A percentile compares a stretch with the other conserved stretches of the same genome.
phyloP scores from a whole-genome alignment of 1,140 invertebrate species.

The Chionoecetes opilio region DNA sequence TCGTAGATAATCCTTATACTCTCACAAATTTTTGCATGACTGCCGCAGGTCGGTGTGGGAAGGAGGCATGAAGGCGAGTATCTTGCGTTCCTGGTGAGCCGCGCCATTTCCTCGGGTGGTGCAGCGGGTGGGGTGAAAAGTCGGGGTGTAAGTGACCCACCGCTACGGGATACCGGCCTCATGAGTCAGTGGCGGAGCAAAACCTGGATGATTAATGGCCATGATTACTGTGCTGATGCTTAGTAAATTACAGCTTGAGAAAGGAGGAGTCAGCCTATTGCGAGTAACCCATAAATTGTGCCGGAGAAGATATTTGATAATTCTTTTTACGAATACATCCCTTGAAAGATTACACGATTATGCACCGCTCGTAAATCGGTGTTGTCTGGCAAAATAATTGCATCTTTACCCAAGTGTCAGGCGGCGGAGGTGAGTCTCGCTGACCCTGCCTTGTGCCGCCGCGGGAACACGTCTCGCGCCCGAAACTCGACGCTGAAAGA shows the following conservation, averaged over 20 bases:
- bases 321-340: conserved; percentile 70
- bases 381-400: conserved; percentile 69
- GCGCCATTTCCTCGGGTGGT: conserved; percentile 40
- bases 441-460: neutral
- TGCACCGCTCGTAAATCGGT: conserved; percentile 66
- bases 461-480: conserved; percentile 1
- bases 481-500: conserved; percentile 4
- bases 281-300: conserved; percentile 50
- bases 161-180: conserved; percentile 46
- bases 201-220: conserved; percentile 49
- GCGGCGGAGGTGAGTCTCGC: conserved; percentile 18
- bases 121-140: neutral
- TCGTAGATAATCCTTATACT: neutral
- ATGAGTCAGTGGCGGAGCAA: conserved; percentile 63
- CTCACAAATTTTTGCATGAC: neutral
- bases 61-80: neutral
- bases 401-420: conserved; percentile 72
- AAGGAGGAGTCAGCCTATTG: conserved; percentile 71
- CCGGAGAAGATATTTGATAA: conserved; percentile 67
- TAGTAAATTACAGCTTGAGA: conserved; percentile 70
- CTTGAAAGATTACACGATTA: conserved; percentile 71
- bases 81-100: neutral
- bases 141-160: conserved; percentile 43
- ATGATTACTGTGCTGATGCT: conserved; percentile 64
- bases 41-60: neutral